Evolutionary conservation across 2,888 invertebrate species (phyloP), one percentile per base, ranked within the genome.

Genomic region (Microdon myrmicae): DNA sequence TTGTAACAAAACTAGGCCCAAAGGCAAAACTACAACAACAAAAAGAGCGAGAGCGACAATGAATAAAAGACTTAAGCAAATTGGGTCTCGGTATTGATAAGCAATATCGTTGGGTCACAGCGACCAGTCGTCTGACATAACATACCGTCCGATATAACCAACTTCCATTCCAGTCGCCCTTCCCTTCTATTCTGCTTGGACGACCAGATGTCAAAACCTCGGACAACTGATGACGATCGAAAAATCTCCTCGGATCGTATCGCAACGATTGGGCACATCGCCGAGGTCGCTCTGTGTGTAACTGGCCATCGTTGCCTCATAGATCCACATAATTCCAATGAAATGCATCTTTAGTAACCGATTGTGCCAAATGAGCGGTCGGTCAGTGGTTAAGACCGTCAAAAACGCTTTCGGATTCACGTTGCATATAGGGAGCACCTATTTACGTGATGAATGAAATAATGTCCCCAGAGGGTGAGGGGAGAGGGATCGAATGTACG

Each of bases 361-460:
- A 48, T 61, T 56, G 61, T 55, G 49, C 61, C 61, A 61, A 61
- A 61, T 61, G 55, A 9, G 61, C 55, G 41, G 37, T n/a, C n/a
- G n/a, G n/a, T 22, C 37, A 38, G 25, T 38, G 43, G n/a, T n/a
- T n/a, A n/a, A n/a, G n/a, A 37, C 8, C 25, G 25, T 3, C 13
- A 22, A 28, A 38, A 23, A 28, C 28, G 31, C 25, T 61, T 61
- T 31, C 49, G 56, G 61, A 61, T 61, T 61, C 61, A 61, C 47
- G 51, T 37, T 56, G 64, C 64, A 64, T 64, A 64, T 56, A 64
- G 64, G 64, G 56, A 64, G 64, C 64, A 64, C 64, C 64, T 64
- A 64, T 56, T 64, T 64, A 64, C 64, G 61, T 64, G 61, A 56
- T 41, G 56, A 64, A 61, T 61, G 56, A 44, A 39, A 28, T n/a